phyloP scores from a whole-genome alignment of 1,140 invertebrate genomes.

The Aradophagus sp. region DNA sequence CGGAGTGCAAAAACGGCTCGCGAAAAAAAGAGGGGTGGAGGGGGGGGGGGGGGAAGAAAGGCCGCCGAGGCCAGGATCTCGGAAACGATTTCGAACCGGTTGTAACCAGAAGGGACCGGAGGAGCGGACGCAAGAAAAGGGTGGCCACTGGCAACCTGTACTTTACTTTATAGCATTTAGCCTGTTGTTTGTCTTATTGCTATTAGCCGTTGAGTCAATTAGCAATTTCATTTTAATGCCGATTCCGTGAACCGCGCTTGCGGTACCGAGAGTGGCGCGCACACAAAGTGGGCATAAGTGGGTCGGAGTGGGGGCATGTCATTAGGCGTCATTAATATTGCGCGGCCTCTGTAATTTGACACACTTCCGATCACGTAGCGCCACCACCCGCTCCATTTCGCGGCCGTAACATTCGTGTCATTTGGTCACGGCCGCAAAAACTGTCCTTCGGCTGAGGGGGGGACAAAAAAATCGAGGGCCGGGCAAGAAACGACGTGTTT shows the following conservation, averaged over 20 bases:
- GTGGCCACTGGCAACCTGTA: conserved; percentile 65
- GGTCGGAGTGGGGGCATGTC: conserved; percentile 61
- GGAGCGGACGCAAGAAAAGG: conserved; percentile 45
- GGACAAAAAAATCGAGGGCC: no score
- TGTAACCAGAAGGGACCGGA: conserved; percentile 58
- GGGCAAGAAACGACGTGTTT: no score
- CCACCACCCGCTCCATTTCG: conserved; percentile 63
- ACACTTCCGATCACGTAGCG: conserved; percentile 72
- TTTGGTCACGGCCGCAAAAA: conserved; percentile 38
- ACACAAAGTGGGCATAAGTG: conserved; percentile 41
- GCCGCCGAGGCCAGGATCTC: conserved; percentile 59
- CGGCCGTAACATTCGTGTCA: conserved; percentile 50
- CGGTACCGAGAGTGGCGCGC: conserved; percentile 36
- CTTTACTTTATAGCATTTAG: conserved; percentile 75
- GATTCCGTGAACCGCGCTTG: conserved; percentile 70
- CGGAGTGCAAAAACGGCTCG: conserved; percentile 24
- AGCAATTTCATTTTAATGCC: conserved; percentile 75
- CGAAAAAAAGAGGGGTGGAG: conserved; percentile 58
- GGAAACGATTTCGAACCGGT: conserved; percentile 68
- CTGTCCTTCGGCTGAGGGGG: conserved; percentile 1
- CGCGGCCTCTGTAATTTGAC: conserved; percentile 74
- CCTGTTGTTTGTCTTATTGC: conserved; percentile 74
- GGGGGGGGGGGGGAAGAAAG: no score
- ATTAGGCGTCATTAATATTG: conserved; percentile 72
- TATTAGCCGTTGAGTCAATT: conserved; percentile 73